Conservation (phyloP, 2,113 vertebrate genomes). For the Sinocyclocheilus anshuiensis region DNA sequence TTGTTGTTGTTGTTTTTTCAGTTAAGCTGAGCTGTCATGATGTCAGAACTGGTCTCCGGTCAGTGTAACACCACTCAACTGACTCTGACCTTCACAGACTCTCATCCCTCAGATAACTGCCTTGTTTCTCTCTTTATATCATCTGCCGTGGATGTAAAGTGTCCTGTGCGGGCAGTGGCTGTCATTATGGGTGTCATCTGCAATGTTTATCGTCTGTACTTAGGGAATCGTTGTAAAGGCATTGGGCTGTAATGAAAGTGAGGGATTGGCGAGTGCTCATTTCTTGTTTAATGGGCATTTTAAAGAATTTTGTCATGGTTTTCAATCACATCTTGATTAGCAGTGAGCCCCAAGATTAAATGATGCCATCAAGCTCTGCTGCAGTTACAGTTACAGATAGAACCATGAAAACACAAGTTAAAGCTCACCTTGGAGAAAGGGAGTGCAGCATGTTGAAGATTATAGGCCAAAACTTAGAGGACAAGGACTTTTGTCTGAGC, state of each 20-base stretch:
- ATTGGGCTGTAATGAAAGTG: neutral
- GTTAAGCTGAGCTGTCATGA: neutral
- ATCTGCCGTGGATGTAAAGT: constrained; percentile 22
- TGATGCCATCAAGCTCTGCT: constrained; percentile 44
- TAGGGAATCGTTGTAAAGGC: constrained; percentile 42
- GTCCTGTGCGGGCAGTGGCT: neutral
- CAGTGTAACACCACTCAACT: constrained; percentile 1
- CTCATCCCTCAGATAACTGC: constrained; percentile 38
- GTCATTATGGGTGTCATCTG: constrained; percentile 36
- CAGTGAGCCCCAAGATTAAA: constrained; percentile 39
- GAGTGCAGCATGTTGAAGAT: neutral
- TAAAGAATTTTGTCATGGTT: constrained; percentile 26
- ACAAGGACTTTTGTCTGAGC: constrained; percentile 14
- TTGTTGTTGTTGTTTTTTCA: neutral
- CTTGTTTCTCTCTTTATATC: constrained; percentile 47
- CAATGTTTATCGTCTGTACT: constrained; percentile 49
- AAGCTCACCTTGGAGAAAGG: constrained; percentile 20
- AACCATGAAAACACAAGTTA: constrained; percentile 37
- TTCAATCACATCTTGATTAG: constrained; percentile 49
- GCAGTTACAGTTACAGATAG: neutral
- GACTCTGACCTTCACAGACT: constrained; percentile 46
- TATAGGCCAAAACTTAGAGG: neutral
- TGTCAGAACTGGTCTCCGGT: neutral
- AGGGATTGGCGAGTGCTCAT: neutral
- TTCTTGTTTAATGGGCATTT: constrained; percentile 52